Evolutionary conservation across 2,113 vertebrate species (phyloP).

Genomic region (Pycnonotus jocosus): DNA sequence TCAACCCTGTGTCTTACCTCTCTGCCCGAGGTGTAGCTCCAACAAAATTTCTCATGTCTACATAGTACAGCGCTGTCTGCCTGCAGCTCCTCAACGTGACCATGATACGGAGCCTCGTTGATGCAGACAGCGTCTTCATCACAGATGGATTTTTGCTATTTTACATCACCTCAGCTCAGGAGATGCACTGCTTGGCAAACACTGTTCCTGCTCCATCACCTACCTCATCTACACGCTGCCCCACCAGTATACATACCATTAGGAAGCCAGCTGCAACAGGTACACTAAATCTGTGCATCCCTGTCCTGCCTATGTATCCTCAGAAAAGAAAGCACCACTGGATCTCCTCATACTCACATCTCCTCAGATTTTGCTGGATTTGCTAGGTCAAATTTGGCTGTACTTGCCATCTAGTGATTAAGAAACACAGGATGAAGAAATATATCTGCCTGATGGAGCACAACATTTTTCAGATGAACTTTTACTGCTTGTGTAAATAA

Average conservation of each 20-base stretch:
- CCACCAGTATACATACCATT: not conserved
- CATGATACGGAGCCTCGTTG: accelerated
- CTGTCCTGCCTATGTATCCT: not conserved
- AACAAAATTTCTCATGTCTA: not conserved
- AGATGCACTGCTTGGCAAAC: not conserved
- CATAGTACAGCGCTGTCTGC: not conserved
- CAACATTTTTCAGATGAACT: not conserved
- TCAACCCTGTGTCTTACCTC: not conserved
- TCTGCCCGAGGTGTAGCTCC: not conserved
- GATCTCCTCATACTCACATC: not conserved
- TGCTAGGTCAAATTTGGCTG: not conserved
- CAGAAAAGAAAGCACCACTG: not conserved
- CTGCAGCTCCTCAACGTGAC: not conserved
- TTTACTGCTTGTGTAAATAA: not conserved
- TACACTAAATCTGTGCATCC: not conserved
- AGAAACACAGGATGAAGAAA: not conserved
- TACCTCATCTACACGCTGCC: not conserved
- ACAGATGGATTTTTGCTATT: not conserved
- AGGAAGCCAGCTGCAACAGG: not conserved
- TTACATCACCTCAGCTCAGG: not conserved
- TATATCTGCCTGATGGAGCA: not conserved
- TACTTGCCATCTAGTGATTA: not conserved
- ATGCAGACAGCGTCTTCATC: not conserved
- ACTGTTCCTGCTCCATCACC: not conserved
- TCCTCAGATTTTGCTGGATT: not conserved